Conservation (phyloP, 2,888 invertebrate species). For the Rugalucina vietnamica region DNA sequence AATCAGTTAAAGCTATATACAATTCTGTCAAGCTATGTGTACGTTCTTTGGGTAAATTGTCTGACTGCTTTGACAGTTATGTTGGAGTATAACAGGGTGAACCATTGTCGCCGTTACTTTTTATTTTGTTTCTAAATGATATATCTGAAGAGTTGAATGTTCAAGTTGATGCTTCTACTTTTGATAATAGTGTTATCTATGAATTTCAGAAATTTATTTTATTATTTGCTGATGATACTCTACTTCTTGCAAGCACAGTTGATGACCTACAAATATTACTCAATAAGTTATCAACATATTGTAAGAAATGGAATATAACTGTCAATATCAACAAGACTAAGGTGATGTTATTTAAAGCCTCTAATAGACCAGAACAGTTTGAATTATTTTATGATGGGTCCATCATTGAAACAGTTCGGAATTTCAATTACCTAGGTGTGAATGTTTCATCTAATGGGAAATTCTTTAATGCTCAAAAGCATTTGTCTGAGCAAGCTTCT, state of each 20-base stretch:
- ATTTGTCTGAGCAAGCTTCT: neutral
- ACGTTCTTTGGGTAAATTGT: neutral
- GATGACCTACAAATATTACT: neutral
- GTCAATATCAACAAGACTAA: neutral
- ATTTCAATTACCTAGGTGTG: constrained; percentile 3
- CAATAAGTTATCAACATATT: neutral
- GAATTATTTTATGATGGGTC: neutral
- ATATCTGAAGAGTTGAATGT: neutral
- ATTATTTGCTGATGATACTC: too few relatives aligned
- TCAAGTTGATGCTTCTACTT: neutral
- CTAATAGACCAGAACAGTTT: neutral
- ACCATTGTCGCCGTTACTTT: constrained; percentile 26
- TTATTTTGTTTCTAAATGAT: constrained; percentile 21
- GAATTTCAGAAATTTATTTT: constrained; percentile 8
- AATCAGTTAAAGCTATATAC: constrained; percentile 20
- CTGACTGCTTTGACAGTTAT: constrained; percentile 17
- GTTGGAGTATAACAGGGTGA: constrained; percentile 29
- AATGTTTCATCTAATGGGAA: neutral
- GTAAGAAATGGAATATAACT: constrained; percentile 9
- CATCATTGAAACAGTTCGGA: neutral
- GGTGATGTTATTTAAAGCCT: neutral
- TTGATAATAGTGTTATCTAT: neutral
- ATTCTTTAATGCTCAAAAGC: neutral
- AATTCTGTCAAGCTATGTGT: neutral
- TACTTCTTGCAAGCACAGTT: neutral